Base-by-base conservation (phyloP, 2,113 vertebrate genomes). In the Scolopax mira region DNA sequence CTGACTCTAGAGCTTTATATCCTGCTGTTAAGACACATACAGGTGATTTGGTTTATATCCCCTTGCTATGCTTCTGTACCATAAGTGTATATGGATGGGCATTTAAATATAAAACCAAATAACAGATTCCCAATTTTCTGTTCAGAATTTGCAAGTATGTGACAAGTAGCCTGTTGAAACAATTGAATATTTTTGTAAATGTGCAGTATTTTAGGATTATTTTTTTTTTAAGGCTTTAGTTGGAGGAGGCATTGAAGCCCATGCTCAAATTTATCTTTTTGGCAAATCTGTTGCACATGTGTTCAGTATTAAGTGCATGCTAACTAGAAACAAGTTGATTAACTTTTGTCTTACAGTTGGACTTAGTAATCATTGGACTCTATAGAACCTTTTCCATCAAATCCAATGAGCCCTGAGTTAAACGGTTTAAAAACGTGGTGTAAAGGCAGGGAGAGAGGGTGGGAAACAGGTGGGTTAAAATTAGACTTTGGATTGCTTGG, bases 261-360 rank as follows among this genome's bases (percentile, higher is more conserved):
- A 18, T 55, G 55, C 46, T 95, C 73, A 85, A 88, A 74, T 85
- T 48, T 83, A 51, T 88, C 33, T 80, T 94, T 89, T 72, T 24
- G 9, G 52, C 27, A 92, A 61, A 84, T 90, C 85, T 90, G 25
- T 37, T 65, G 64, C 93, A 86, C 90, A 90, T 66, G 65, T 95
- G 93, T 96, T 94, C 73, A 62, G 23, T 89, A 88, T 95, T 92
- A 96, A 92, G 69, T 48, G 44, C 42, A 54, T 92, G 85, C 73
- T 95, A 95, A 93, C 49, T 79, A 93, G 90, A 94, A 96, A 89
- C 79, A 72, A 90, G 33, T 73, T 86, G 85, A 92, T 94, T 90
- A 92, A 88, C 61, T 90, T 84, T 61, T 84, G 69, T 90, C 73
- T 72, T 89, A 58, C 10, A 37, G 51, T 72, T 86, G 83, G 79